phyloP scores from a whole-genome alignment of 2,888 invertebrate species.

The Griposia aprilina region DNA sequence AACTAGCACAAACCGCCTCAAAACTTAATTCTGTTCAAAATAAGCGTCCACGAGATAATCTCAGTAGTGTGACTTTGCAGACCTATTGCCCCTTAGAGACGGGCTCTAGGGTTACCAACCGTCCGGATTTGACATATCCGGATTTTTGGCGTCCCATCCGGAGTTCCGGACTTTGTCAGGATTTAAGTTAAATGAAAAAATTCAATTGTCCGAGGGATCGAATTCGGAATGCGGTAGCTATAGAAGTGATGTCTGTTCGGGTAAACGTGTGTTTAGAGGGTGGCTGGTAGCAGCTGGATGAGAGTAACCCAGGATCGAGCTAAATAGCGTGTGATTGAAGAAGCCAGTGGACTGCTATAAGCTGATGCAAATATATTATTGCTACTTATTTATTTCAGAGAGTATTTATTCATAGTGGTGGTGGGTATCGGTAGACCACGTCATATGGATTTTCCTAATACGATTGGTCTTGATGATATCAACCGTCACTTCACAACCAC shows the following conservation, averaged over 20 bases:
- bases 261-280: neutral
- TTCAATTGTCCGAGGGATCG: neutral
- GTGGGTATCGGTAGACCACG: too few relatives aligned
- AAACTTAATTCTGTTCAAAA: constrained; percentile 48
- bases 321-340: neutral
- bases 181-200: neutral
- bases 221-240: neutral
- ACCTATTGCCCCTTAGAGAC: constrained; percentile 55
- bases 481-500: too few relatives aligned
- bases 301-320: neutral
- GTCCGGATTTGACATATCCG: neutral
- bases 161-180: neutral
- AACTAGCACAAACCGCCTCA: constrained; percentile 21
- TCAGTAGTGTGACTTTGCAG: constrained; percentile 45
- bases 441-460: too few relatives aligned
- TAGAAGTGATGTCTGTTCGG: neutral
- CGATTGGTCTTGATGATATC: too few relatives aligned
- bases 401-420: too few relatives aligned
- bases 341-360: too few relatives aligned
- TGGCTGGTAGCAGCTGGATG: neutral
- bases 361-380: neutral
- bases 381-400: too few relatives aligned
- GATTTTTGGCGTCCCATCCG: neutral
- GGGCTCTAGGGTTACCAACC: constrained; percentile 29
- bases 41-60: constrained; percentile 46